phyloP scores from a whole-genome alignment of 1,140 invertebrate species.

The Subanguina moxae region DNA sequence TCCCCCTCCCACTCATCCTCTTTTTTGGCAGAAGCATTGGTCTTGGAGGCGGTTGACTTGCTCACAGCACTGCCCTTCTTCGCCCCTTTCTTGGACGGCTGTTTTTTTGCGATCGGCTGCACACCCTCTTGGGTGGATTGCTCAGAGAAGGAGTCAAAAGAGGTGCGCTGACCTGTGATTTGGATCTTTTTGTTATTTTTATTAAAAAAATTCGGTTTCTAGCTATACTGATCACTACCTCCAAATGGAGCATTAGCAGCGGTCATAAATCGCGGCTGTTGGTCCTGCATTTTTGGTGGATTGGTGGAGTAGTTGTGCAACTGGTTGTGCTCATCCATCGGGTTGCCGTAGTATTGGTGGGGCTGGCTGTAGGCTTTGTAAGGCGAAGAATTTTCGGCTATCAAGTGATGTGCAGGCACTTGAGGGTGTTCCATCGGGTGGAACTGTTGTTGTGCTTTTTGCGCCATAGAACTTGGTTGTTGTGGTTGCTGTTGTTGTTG shows the following conservation, averaged over 20 bases:
- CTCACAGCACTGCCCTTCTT: not conserved
- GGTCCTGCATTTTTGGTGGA: not conserved
- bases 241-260: not conserved
- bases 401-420: too few species aligned
- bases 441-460: not conserved
- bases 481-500: not conserved
- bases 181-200: too few species aligned
- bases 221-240: too few species aligned
- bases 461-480: not conserved
- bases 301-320: too few species aligned
- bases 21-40: not conserved
- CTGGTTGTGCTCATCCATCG: too few species aligned
- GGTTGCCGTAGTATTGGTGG: too few species aligned
- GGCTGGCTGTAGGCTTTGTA: too few species aligned
- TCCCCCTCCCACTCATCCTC: conserved; percentile 23
- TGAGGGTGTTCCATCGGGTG: not conserved
- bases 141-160: not conserved
- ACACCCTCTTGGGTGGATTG: not conserved
- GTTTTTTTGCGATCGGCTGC: not conserved
- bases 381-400: too few species aligned
- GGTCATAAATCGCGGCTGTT: not conserved
- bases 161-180: not conserved
- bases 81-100: not conserved
- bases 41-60: not conserved
- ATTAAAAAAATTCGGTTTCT: too few species aligned